Conservation (phyloP, 2,797 vertebrate species). For the Cyclura pinguis region DNA sequence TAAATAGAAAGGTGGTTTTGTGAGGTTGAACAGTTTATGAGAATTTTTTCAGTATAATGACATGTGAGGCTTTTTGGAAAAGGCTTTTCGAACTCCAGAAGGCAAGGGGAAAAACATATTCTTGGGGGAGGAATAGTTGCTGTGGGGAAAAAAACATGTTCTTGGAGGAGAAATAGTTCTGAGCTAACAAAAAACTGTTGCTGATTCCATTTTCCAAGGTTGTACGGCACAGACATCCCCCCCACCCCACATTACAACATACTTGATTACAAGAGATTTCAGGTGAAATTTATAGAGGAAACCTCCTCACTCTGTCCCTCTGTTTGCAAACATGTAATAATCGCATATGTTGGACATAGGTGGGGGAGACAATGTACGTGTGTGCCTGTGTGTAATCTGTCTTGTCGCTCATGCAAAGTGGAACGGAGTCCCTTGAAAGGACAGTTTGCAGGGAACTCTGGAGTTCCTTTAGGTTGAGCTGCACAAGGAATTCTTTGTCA, state of each 20-base stretch:
- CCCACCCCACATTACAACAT: constrained; percentile 52
- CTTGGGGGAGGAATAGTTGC: constrained; percentile 68
- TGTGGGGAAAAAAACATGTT: constrained; percentile 55
- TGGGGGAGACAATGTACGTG: background rate
- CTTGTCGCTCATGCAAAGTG: background rate
- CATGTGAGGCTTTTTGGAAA: constrained; percentile 55
- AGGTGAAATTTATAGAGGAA: constrained; percentile 45
- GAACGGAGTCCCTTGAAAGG: background rate
- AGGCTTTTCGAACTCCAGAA: background rate
- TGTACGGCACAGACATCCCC: constrained; percentile 62
- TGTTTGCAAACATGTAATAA: background rate
- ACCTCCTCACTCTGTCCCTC: background rate
- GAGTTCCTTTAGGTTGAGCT: background rate
- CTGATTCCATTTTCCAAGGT: constrained; percentile 62
- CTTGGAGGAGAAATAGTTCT: constrained; percentile 70
- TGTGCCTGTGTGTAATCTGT: background rate
- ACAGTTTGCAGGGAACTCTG: background rate
- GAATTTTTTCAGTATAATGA: constrained; percentile 18
- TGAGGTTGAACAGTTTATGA: constrained; percentile 50
- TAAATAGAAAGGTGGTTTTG: background rate
- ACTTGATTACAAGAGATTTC: constrained; percentile 47
- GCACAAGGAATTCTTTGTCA: background rate
- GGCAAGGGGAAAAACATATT: constrained; percentile 61
- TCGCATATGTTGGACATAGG: background rate
- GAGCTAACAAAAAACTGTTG: constrained; percentile 68